These are phyloP conservation scores for Drosophila peninsularis DNA, from an alignment of 2,888 invertebrate species.

Conservation along the genomic window DNA sequence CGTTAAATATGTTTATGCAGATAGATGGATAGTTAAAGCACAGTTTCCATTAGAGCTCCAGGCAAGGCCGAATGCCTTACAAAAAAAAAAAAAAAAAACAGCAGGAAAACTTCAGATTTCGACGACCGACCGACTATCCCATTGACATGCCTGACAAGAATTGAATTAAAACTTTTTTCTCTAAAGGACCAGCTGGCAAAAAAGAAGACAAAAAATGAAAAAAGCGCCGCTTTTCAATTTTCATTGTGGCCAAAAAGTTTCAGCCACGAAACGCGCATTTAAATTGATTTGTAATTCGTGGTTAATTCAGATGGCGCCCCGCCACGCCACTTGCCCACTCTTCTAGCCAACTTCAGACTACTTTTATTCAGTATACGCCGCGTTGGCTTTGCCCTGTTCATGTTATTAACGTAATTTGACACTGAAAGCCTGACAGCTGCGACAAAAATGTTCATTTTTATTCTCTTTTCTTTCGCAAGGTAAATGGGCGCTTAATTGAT, in stretches of 20 bases:
- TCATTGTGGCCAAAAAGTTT: conserved; percentile 42
- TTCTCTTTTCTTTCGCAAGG: conserved; percentile 10
- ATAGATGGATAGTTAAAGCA: conserved; percentile 34
- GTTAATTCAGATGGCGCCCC: conserved; percentile 58
- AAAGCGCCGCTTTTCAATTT: conserved; percentile 43
- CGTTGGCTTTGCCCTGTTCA: conserved; percentile 40
- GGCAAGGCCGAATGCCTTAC: conserved; percentile 27
- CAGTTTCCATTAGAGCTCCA: conserved; percentile 36
- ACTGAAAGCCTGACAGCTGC: conserved; percentile 66
- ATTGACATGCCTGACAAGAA: conserved; percentile 76
- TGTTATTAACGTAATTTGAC: conserved; percentile 71
- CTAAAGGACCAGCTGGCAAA: conserved; percentile 27
- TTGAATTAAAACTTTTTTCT: conserved; percentile 75
- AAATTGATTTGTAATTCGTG: conserved; percentile 78
- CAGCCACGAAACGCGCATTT: conserved; percentile 56
- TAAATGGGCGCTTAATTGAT: conserved; percentile 35
- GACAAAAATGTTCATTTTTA: conserved; percentile 19
- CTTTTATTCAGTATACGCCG: conserved; percentile 56
- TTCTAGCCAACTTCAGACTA: conserved; percentile 6
- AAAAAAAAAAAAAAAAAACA: conserved; percentile 29
- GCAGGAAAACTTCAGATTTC: conserved; percentile 6
- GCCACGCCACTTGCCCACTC: background rate
- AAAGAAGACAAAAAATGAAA: conserved; percentile 24
- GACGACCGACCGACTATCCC: conserved; percentile 26
- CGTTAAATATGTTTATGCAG: conserved; percentile 4